phyloP scores from a whole-genome alignment of 1,140 invertebrate genomes.

The Drosophila busckii region DNA sequence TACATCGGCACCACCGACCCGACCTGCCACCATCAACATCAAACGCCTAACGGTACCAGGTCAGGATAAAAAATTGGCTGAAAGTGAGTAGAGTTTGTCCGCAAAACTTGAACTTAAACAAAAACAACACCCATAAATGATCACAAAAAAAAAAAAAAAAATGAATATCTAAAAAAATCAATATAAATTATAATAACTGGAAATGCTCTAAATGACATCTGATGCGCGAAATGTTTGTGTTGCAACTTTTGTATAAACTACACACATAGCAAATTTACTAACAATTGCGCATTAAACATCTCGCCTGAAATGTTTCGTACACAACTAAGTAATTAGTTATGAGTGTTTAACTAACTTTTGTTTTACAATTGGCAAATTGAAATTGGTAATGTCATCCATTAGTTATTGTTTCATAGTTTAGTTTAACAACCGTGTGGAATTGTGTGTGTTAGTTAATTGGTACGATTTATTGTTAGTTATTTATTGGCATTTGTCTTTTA shows the following conservation, averaged over 20 bases:
- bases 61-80: conserved; percentile 78
- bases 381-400: conserved; percentile 32
- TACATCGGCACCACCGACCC: conserved; percentile 38
- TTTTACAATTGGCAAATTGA: conserved; percentile 57
- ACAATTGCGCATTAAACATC: conserved; percentile 60
- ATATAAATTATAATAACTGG: too few relatives aligned
- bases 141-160: conserved; percentile 28
- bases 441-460: conserved; percentile 35
- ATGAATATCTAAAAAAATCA: conserved; percentile 39
- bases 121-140: conserved; percentile 42
- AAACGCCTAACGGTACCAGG: conserved; percentile 75
- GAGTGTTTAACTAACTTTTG: conserved; percentile 44
- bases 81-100: conserved; percentile 78
- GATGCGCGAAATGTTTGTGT: conserved; percentile 72
- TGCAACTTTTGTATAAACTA: conserved; percentile 61
- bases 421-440: conserved; percentile 55
- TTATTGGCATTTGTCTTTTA: conserved; percentile 33
- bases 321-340: conserved; percentile 54
- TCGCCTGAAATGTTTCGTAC: conserved; percentile 55
- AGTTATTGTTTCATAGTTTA: conserved; percentile 22
- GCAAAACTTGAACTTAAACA: conserved; percentile 54
- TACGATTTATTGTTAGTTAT: conserved; percentile 9
- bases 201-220: conserved; percentile 72
- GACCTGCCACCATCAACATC: conserved; percentile 68
- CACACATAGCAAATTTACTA: conserved; percentile 25